Evolutionary conservation across 2,888 invertebrate genomes (phyloP), one percentile per base, ranked within the genome.

Genomic region (Amorpha juglandis): DNA sequence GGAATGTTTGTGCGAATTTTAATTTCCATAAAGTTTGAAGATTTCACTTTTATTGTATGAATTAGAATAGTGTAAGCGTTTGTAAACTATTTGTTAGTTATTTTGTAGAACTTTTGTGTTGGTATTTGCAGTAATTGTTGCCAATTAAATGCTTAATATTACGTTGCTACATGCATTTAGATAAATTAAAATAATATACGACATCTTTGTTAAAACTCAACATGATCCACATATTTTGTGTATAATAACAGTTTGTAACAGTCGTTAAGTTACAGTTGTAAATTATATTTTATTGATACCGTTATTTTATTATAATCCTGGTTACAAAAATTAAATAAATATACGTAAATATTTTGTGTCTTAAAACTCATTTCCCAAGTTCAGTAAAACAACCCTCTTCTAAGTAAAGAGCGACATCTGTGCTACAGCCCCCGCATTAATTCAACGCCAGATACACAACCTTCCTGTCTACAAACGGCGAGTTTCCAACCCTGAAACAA

Each of bases 41-140:
- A 90, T 92, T 92, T 92, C 91, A 87, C 92, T 91, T 88, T 85
- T 82, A 85, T 89, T 90, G 86, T 90, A 76, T 67, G 65, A 71
- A 79, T 79, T 78, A 80, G 78, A 82, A 86, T 83, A 79, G 78
- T 77, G 73, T 78, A 74, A 67, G 72, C 71, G 75, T 85, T 83
- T 82, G 77, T 74, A 78, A 73, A 79, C 75, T 70, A 58, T 69
- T 69, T 76, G 75, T 74, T 78, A 12, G 53, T 67, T 48, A 48
- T 19, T 50, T 50, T 50, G 50, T 66, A 71, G 2, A 42, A 14
- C 73, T 68, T 27, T 38, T 33, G 27, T 12, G 48, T 35, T 35
- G 33, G 38, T 51, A 21, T 63, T 35, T 63, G 63, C 38, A 38
- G 7, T 38, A 12, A 45, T n/a, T 27, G 27, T 33, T 16, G 45